These are phyloP conservation scores for Acanthopagrus latus DNA, from an alignment of 2,797 vertebrate species.

Conservation along the genomic window DNA sequence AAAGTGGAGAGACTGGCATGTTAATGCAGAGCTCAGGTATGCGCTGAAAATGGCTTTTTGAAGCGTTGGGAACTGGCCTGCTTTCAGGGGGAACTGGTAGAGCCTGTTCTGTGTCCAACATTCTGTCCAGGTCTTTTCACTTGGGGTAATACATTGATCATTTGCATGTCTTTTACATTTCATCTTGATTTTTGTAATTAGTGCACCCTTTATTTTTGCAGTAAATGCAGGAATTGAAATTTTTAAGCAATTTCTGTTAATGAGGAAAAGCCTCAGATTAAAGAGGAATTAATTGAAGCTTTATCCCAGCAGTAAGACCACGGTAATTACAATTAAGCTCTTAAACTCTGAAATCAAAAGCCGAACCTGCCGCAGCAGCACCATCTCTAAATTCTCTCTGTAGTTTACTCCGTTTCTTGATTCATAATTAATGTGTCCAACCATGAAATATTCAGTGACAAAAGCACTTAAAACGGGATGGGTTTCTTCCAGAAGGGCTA, in stretches of 20 bases:
- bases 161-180: background rate
- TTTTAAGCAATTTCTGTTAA: slow-evolving; percentile 1
- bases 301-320: background rate
- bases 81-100: slow-evolving; percentile 20
- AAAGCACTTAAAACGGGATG: slow-evolving; percentile 52
- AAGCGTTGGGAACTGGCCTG: slow-evolving; percentile 24
- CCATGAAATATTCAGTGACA: slow-evolving; percentile 73
- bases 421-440: slow-evolving; percentile 68
- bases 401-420: slow-evolving; percentile 47
- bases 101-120: background rate
- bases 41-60: slow-evolving; percentile 34
- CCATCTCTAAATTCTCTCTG: slow-evolving; percentile 44
- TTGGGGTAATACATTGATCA: too few relatives aligned
- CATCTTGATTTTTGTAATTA: background rate
- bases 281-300: background rate
- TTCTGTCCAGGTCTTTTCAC: too few relatives aligned
- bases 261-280: background rate
- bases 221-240: background rate
- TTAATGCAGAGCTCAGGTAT: slow-evolving; percentile 39
- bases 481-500: slow-evolving; percentile 20
- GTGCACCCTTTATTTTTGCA: background rate
- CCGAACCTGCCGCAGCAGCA: slow-evolving; percentile 1
- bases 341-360: slow-evolving; percentile 14
- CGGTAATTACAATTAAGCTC: slow-evolving; percentile 24
- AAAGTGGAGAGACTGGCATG: slow-evolving; percentile 38